Conservation (phyloP, 2,888 invertebrate species). For the Eristalis intricaria region DNA sequence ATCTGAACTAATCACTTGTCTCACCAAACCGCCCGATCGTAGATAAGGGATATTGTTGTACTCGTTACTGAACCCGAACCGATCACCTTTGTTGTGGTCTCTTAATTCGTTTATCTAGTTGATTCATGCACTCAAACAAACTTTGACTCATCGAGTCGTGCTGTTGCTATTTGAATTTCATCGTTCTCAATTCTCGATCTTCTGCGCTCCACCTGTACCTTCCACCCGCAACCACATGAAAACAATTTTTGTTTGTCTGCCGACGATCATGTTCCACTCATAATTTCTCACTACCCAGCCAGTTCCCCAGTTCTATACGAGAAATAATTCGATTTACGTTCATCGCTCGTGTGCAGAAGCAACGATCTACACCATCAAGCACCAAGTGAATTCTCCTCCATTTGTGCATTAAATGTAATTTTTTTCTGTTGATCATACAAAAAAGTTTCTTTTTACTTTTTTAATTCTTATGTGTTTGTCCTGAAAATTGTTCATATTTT, state of each 20-base stretch:
- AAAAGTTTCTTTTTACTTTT: not conserved
- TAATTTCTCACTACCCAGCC: slow-evolving; percentile 16
- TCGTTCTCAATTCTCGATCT: not conserved
- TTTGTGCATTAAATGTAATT: slow-evolving; percentile 43
- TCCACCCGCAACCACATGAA: slow-evolving; percentile 6
- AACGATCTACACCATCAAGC: slow-evolving; percentile 42
- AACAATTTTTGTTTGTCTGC: not conserved
- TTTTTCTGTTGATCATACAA: not conserved
- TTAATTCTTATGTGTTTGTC: slow-evolving; percentile 37
- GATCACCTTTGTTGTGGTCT: slow-evolving; percentile 63
- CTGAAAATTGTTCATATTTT: slow-evolving; percentile 12
- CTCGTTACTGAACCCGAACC: not conserved
- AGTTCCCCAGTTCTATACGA: slow-evolving; percentile 5
- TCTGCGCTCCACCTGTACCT: not conserved
- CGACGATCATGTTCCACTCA: slow-evolving; percentile 33
- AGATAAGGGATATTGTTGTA: not conserved
- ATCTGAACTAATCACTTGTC: not conserved
- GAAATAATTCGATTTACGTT: slow-evolving; percentile 31
- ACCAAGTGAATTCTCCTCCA: slow-evolving; percentile 11
- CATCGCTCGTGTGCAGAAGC: slow-evolving; percentile 35
- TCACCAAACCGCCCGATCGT: not conserved
- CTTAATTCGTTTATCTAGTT: slow-evolving; percentile 37
- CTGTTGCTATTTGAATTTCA: not conserved
- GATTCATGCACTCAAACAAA: slow-evolving; percentile 2
- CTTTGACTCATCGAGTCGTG: slow-evolving; percentile 41